Base-by-base conservation (phyloP, 1,140 invertebrate genomes). In the Oreohelix idahoensis region DNA sequence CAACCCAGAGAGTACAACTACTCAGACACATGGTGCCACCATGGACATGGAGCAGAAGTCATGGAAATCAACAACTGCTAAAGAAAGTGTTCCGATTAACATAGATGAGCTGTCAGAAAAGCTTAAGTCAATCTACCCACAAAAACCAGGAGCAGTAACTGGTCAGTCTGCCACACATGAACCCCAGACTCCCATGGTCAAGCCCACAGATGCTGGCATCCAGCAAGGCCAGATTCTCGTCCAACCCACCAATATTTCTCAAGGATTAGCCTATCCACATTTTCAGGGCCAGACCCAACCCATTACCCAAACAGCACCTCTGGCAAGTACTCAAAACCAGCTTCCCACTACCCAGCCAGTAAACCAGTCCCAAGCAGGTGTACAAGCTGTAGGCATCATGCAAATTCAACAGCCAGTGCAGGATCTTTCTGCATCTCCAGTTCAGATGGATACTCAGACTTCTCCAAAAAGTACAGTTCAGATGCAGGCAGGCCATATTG, bases 21-120 rank as follows among this genome's bases (percentile, higher is more conserved):
- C 71, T 58, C 70, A 74, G 10, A 73, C 71, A 15, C 35, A 29
- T 5, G 49, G 71, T 13, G 20, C 63, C 20, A 35, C 70, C 13
- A n/a, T 32, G 13, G 80, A 82, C 32, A 23, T 82, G 49, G 80
- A 82, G 23, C 80, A 82, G 63, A 51, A 63, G 35, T 82, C 80
- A 20, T 82, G 80, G 80, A 82, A 82, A 35, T 82, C 80, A 29
- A 82, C 80, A 32, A 74, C 80, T 38, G 35, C 80, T 35, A 82
- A 82, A 63, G 70, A 82, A n/a, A 75, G 49, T 53, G 35, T 82
- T 36, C 80, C 80, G 1, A 82, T 82, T 29, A 82, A 82, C 45
- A 82, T 82, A 53, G 80, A 75, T 53, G 80, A 82, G 63, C 71
- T 82, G 10, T 75, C 69, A 53, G 80, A 82, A 51, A 82, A 82